Evolutionary conservation across 2,888 invertebrate species (phyloP).

Genomic region (Leuctra nigra): DNA sequence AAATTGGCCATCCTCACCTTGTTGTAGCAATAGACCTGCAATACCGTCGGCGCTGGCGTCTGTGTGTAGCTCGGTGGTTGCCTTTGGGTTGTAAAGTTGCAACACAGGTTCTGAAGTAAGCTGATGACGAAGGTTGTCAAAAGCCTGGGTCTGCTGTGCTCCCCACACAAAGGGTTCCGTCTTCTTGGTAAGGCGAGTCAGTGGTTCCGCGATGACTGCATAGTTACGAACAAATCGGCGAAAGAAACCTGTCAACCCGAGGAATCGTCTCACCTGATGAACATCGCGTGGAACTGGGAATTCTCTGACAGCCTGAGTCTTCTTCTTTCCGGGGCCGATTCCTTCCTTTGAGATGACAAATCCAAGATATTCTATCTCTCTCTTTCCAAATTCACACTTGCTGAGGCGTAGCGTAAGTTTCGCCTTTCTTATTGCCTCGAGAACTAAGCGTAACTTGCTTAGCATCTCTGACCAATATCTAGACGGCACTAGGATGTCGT

Average conservation of each 20-base stretch:
- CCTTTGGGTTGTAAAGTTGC: conserved; percentile 27
- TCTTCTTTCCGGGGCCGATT: conserved; percentile 29
- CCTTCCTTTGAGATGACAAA: conserved; percentile 31
- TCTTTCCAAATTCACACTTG: conserved; percentile 33
- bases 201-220: conserved; percentile 31
- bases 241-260: conserved; percentile 34
- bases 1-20: conserved; percentile 28
- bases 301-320: conserved; percentile 29
- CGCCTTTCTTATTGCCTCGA: conserved; percentile 29
- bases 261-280: too few relatives aligned
- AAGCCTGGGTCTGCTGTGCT: not conserved
- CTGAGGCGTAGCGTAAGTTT: conserved; percentile 33
- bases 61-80: conserved; percentile 28
- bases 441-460: conserved; percentile 28
- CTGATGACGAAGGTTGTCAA: conserved; percentile 21
- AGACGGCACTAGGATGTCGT: conserved; percentile 32
- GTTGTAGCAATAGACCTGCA: conserved; percentile 33
- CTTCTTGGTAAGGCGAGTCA: conserved; percentile 31
- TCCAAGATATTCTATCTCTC: conserved; percentile 33
- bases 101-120: conserved; percentile 28
- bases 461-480: conserved; percentile 31
- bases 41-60: conserved; percentile 30
- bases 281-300: conserved; percentile 30
- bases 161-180: conserved; percentile 24
- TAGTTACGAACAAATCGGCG: conserved; percentile 33